These are phyloP conservation scores for Lasioglossum malachurum DNA, from an alignment of 2,888 invertebrate species.

Conservation along the genomic window DNA sequence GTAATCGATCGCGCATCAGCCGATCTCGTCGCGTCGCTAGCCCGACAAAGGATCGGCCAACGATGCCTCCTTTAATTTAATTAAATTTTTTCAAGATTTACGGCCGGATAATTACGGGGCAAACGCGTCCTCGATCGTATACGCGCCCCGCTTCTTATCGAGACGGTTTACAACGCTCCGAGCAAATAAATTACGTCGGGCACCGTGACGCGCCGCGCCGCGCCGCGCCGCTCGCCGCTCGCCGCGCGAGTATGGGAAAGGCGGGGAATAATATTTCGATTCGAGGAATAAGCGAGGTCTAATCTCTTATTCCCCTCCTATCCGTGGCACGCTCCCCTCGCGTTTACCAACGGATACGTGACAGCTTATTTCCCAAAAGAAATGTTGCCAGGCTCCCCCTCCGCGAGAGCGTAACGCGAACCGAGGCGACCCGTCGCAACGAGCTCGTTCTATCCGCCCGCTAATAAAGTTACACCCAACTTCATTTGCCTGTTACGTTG, in stretches of 20 bases:
- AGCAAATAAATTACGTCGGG: conserved; percentile 47
- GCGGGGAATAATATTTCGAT: conserved; percentile 64
- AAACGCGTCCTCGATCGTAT: conserved; percentile 23
- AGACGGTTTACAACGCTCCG: conserved; percentile 29
- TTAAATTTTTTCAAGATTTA: conserved; percentile 43
- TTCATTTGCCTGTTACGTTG: conserved; percentile 57
- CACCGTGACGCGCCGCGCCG: not conserved
- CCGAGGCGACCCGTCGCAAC: not conserved
- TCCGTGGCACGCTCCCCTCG: conserved; percentile 52
- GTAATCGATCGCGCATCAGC: conserved; percentile 23
- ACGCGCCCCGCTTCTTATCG: conserved; percentile 34
- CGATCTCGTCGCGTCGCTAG: conserved; percentile 1
- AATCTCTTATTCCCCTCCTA: conserved; percentile 66
- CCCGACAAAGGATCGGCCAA: conserved; percentile 8
- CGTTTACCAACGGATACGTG: conserved; percentile 65
- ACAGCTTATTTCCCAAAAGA: conserved; percentile 71
- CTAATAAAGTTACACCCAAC: conserved; percentile 64
- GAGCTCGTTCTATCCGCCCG: not conserved
- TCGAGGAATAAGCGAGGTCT: conserved; percentile 64
- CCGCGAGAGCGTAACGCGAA: not conserved
- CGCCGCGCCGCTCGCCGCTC: not conserved
- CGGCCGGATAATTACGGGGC: conserved; percentile 46
- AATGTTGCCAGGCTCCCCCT: conserved; percentile 36
- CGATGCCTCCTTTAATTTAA: conserved; percentile 30
- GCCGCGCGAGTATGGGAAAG: not conserved